Conservation (phyloP, 2,113 vertebrate genomes). For the Sinocyclocheilus grahami region DNA sequence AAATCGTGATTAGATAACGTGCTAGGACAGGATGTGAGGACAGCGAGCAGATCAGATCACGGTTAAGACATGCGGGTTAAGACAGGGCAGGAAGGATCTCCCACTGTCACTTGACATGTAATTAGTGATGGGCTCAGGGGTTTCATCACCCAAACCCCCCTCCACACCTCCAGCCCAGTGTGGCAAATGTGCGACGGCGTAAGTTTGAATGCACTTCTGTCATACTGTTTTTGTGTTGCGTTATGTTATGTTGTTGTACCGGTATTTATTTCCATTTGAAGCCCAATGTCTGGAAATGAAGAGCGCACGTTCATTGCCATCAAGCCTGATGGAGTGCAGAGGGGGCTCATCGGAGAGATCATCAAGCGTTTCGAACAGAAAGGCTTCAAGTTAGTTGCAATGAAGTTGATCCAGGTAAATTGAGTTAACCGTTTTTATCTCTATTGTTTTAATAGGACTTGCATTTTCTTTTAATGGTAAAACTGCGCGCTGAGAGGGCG, state of each 20-base stretch:
- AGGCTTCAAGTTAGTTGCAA: slow-evolving; percentile 84
- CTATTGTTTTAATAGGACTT: background rate
- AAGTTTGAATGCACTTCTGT: background rate
- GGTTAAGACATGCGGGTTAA: background rate
- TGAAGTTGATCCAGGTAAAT: slow-evolving; percentile 82
- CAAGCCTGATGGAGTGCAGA: slow-evolving; percentile 91
- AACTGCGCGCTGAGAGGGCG: background rate
- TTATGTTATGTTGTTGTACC: too few relatives aligned
- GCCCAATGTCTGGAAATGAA: slow-evolving; percentile 64
- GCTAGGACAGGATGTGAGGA: background rate
- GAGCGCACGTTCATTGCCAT: slow-evolving; percentile 90
- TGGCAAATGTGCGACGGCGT: slow-evolving; percentile 33
- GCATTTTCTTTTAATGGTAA: background rate
- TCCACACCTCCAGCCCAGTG: slow-evolving; percentile 24
- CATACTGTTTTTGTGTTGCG: background rate
- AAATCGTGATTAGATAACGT: slow-evolving; percentile 25
- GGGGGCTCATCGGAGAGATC: slow-evolving; percentile 85
- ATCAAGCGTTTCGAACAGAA: slow-evolving; percentile 86
- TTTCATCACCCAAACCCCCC: slow-evolving; percentile 52
- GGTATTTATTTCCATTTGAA: slow-evolving; percentile 45
- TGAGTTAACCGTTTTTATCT: background rate
- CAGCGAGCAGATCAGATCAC: slow-evolving; percentile 17
- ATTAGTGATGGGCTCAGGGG: slow-evolving; percentile 64
- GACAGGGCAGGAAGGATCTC: background rate
- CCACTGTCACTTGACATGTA: slow-evolving; percentile 28